Conservation (phyloP, 2,888 invertebrate genomes). For the Sericinus montela region DNA sequence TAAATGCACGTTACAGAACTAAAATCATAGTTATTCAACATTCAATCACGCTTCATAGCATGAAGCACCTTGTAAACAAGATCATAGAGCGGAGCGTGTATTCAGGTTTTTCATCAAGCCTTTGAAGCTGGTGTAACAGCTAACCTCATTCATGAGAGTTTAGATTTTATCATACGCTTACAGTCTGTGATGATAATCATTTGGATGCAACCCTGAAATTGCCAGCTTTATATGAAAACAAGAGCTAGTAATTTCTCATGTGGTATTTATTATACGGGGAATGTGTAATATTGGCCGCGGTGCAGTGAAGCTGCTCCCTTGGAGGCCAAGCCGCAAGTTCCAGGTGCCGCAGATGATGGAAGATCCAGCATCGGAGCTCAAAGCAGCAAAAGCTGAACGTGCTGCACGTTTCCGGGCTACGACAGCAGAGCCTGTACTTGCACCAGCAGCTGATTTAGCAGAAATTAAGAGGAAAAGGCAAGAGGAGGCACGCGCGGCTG, state of each 20-base stretch:
- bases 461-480: slow-evolving; percentile 79
- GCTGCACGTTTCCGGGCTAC: slow-evolving; percentile 79
- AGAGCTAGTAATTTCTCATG: slow-evolving; percentile 42
- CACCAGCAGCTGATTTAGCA: slow-evolving; percentile 74
- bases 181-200: slow-evolving; percentile 36
- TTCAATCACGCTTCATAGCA: slow-evolving; percentile 57
- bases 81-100: slow-evolving; percentile 37
- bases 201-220: slow-evolving; percentile 36
- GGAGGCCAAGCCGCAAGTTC: slow-evolving; percentile 85
- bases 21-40: slow-evolving; percentile 23
- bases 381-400: slow-evolving; percentile 81
- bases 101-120: slow-evolving; percentile 54
- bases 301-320: slow-evolving; percentile 82
- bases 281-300: slow-evolving; percentile 53
- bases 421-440: slow-evolving; percentile 63
- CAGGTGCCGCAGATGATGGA: slow-evolving; percentile 79
- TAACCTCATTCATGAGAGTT: slow-evolving; percentile 53
- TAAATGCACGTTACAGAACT: slow-evolving; percentile 23
- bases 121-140: slow-evolving; percentile 42
- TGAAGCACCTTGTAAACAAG: slow-evolving; percentile 50
- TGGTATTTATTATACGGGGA: slow-evolving; percentile 40
- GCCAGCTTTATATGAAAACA: slow-evolving; percentile 29
- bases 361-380: slow-evolving; percentile 79
- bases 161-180: slow-evolving; percentile 45
- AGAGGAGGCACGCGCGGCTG: slow-evolving; percentile 81